A percentile compares a stretch with the other conserved stretches of the same genome.
Evolutionary conservation across 37 sponge, comb jelly and placozoan species (phyloP).

Genomic region (Cladorhizidae sp.): DNA sequence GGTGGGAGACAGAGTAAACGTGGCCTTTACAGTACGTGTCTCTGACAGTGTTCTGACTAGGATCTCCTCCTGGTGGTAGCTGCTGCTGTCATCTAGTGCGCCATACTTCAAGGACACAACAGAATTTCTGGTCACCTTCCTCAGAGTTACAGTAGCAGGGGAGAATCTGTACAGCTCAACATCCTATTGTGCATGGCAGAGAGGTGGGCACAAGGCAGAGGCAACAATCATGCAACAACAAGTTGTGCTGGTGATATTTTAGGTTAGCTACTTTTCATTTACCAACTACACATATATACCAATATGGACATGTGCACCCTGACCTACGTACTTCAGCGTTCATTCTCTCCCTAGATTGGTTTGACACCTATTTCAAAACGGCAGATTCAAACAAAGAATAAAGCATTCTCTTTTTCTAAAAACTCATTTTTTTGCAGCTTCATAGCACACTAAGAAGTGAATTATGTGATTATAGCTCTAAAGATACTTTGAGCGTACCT

Average conservation of each 20-base stretch:
- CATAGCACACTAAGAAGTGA: too few relatives aligned
- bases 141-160: background rate
- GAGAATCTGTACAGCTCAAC: constrained; percentile 1
- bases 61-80: background rate
- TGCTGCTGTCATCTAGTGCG: background rate
- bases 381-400: too few relatives aligned
- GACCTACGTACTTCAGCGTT: too few relatives aligned
- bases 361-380: too few relatives aligned
- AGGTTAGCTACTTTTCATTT: background rate
- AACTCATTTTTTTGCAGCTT: too few relatives aligned
- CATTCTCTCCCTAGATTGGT: too few relatives aligned
- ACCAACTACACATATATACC: too few relatives aligned
- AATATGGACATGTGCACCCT: too few relatives aligned
- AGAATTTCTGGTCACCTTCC: background rate
- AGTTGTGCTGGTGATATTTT: background rate
- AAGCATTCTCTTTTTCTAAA: too few relatives aligned
- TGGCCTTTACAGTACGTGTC: background rate
- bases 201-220: background rate
- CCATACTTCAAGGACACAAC: background rate
- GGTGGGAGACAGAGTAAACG: background rate
- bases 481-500: too few relatives aligned
- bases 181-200: background rate
- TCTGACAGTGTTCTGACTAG: background rate
- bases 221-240: too few relatives aligned
- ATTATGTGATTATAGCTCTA: too few relatives aligned